These are phyloP conservation scores for Marmota flaviventris DNA, from an alignment of 2,113 vertebrate species.

Conservation along the genomic window DNA sequence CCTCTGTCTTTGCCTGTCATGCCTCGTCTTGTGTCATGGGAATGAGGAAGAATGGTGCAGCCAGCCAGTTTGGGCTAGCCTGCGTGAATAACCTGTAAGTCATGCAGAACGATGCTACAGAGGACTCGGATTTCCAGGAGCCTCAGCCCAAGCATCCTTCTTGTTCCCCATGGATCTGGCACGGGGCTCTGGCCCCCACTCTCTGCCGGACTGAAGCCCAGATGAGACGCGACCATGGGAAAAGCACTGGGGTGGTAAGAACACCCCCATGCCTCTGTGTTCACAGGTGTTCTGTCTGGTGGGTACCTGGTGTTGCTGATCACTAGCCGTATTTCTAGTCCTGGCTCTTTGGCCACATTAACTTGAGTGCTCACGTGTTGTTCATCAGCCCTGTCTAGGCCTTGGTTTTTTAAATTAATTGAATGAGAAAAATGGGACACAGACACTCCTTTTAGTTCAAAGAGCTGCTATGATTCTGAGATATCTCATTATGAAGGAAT, in stretches of 20 bases:
- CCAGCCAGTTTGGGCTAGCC: slow-evolving; percentile 52
- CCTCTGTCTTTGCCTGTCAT: slow-evolving; percentile 73
- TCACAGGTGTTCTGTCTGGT: not conserved
- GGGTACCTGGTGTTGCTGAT: not conserved
- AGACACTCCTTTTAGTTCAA: not conserved
- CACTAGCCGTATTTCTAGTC: not conserved
- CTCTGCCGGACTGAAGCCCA: not conserved
- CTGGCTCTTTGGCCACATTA: not conserved
- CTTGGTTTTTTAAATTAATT: not conserved
- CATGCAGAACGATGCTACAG: not conserved
- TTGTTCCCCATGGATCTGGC: not conserved
- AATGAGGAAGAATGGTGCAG: slow-evolving; percentile 67
- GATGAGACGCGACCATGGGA: not conserved
- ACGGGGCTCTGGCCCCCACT: not conserved
- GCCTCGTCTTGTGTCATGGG: slow-evolving; percentile 64
- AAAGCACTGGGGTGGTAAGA: no score
- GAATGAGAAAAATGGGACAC: slow-evolving; percentile 15
- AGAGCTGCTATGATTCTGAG: not conserved
- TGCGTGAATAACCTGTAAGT: slow-evolving; percentile 21
- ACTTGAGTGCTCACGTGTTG: rapidly evolving
- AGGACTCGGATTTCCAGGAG: slow-evolving; percentile 56
- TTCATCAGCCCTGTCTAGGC: no score
- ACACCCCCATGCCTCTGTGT: no score
- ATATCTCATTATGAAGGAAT: not conserved
- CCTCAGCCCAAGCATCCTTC: not conserved